Base-by-base conservation (phyloP, 2,113 vertebrate species). In the Oplegnathus fasciatus region DNA sequence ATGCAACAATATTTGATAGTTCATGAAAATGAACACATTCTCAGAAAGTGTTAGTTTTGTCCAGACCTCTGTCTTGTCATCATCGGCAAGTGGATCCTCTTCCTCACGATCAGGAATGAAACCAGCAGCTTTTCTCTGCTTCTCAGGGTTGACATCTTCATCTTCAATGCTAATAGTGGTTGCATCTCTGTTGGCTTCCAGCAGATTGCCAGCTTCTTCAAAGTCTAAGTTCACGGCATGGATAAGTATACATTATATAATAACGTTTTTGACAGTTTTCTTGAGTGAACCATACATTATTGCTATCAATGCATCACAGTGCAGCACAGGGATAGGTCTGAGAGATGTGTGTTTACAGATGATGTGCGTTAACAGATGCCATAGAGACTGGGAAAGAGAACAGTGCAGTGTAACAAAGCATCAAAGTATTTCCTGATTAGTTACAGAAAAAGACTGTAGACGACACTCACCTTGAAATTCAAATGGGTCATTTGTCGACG, bases 41-140 rank as follows among this genome's bases (percentile, higher is more conserved):
- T 24, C 17, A 46, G 2, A 28, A 34, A 5, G 26, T 8, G 7
- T 44, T 34, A 11, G 22, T 46, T 3, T 46, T 68, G 26, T n/a
- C 37, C 85, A 82, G 72, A 99, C 98, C 97, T 98, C 96, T 15
- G 96, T 95, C 89, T 97, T 96, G 91, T 99, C 97, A 1, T 97
- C 96, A 0, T 91, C 94, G 6, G 93, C 95, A 70, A 96, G 88
- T 30, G 96, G 88, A 15, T 97, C 96, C 42, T 96, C 95, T 7
- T 97, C 96, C 6, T 74, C 77, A 7, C 95, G 95, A 50, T 95
- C 96, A n/a, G 91, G 81, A 2, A 85, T 18, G 65, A 92, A 88
- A 76, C 92, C 94, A 60, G 71, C 70, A 30, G 72, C 69, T 40
- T 94, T 82, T 20, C 88, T 88, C 50, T 96, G 95, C 7, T 88